Percentiles rank a stretch among this genome's conserved stretches.
Evolutionary conservation across 2,888 invertebrate species (phyloP).

Genomic region (Drosophila anomalata): DNA sequence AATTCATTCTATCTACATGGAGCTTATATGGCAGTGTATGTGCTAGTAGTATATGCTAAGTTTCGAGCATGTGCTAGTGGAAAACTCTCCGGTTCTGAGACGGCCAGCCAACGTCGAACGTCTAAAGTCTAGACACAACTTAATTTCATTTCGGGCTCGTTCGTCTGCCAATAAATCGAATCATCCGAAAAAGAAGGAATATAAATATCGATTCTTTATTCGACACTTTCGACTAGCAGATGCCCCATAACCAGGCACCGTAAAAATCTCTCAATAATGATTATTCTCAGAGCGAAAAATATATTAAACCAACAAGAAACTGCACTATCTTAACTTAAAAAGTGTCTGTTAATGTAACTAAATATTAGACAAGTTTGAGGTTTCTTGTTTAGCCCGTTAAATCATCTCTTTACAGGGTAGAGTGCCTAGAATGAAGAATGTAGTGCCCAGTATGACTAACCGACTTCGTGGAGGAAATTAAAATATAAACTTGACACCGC

Average conservation of each 20-base stretch:
- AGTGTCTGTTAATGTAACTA: neutral
- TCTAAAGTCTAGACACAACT: constrained; percentile 66
- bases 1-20: neutral
- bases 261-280: too few relatives aligned
- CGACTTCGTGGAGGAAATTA: constrained; percentile 59
- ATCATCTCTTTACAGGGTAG: neutral
- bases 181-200: constrained; percentile 41
- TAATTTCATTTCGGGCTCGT: constrained; percentile 67
- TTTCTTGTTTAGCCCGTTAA: neutral
- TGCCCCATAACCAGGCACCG: neutral
- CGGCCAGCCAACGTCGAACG: constrained; percentile 22
- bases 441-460: constrained; percentile 29
- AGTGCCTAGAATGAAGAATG: neutral
- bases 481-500: constrained; percentile 58
- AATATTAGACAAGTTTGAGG: neutral
- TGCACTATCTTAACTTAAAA: neutral
- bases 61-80: neutral
- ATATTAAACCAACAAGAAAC: neutral
- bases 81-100: neutral
- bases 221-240: constrained; percentile 13
- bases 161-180: constrained; percentile 72
- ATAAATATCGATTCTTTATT: neutral
- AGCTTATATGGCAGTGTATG: neutral
- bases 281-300: too few relatives aligned
- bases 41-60: too few relatives aligned